These are phyloP conservation scores for Drusus annulatus DNA, from an alignment of 1,140 invertebrate species.

Conservation along the genomic window DNA sequence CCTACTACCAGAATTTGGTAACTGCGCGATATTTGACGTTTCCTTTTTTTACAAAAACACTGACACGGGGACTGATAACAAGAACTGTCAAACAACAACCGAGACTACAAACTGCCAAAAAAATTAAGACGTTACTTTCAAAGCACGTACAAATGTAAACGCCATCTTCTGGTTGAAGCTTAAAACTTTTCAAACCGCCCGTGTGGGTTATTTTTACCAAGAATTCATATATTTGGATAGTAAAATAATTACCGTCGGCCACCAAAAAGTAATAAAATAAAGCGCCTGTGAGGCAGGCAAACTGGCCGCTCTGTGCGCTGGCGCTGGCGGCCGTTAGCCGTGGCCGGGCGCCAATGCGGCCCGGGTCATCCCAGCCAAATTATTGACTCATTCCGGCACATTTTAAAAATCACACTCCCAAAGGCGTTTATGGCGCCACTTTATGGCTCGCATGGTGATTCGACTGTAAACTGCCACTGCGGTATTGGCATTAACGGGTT, in stretches of 20 bases:
- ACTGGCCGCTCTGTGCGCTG: background rate
- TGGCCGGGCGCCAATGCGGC: conserved; percentile 35
- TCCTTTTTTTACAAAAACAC: too few relatives aligned
- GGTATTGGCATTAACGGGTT: background rate
- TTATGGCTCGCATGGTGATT: background rate
- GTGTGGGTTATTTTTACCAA: background rate
- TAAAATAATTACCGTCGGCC: background rate
- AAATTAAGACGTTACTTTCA: too few relatives aligned
- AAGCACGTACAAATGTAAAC: background rate
- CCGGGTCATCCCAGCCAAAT: conserved; percentile 27
- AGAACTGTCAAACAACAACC: too few relatives aligned
- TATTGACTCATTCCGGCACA: conserved; percentile 13
- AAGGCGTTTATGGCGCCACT: background rate
- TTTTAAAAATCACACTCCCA: background rate
- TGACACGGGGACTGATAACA: too few relatives aligned
- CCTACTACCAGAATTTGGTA: too few relatives aligned
- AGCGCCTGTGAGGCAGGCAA: conserved; percentile 7
- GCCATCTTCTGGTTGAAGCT: background rate
- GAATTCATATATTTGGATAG: background rate
- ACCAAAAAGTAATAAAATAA: background rate
- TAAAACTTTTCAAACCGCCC: background rate
- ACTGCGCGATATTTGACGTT: too few relatives aligned
- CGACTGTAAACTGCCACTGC: background rate
- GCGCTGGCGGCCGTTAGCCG: background rate
- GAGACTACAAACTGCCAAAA: too few relatives aligned